These are phyloP conservation scores for Solenodon paradoxus DNA, from an alignment of 2,113 vertebrate genomes.

Conservation along the genomic window DNA sequence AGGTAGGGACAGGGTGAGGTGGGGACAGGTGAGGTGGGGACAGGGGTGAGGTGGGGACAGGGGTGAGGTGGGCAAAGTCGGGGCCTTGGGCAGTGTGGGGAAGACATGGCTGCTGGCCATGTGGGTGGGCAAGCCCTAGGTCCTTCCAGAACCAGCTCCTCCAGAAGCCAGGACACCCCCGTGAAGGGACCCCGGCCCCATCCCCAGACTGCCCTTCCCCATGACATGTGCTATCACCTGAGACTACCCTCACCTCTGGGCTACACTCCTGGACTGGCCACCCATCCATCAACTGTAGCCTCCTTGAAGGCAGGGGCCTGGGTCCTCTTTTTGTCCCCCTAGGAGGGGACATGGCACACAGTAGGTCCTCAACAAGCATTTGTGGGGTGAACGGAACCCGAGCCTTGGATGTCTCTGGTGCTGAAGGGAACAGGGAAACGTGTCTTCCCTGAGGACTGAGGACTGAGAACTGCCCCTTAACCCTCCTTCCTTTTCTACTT, in stretches of 20 bases:
- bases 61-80: no score
- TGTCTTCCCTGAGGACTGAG: neutral
- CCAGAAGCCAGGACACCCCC: neutral
- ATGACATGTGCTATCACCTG: no score
- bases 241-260: neutral
- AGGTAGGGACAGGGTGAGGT: constrained; percentile 50
- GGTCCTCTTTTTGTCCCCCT: no score
- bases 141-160: neutral
- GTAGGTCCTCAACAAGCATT: neutral
- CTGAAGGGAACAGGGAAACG: neutral
- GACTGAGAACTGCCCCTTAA: neutral
- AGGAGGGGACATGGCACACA: no score
- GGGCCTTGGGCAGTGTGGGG: no score
- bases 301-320: neutral
- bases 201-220: neutral
- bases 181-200: accelerated
- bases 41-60: neutral
- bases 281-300: neutral
- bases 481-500: neutral
- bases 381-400: neutral
- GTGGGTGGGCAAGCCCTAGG: neutral
- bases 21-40: neutral
- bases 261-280: neutral
- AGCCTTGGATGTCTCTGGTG: neutral
- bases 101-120: no score